Base-by-base conservation (phyloP, 1,140 invertebrate species). In the Planococcus citri region DNA sequence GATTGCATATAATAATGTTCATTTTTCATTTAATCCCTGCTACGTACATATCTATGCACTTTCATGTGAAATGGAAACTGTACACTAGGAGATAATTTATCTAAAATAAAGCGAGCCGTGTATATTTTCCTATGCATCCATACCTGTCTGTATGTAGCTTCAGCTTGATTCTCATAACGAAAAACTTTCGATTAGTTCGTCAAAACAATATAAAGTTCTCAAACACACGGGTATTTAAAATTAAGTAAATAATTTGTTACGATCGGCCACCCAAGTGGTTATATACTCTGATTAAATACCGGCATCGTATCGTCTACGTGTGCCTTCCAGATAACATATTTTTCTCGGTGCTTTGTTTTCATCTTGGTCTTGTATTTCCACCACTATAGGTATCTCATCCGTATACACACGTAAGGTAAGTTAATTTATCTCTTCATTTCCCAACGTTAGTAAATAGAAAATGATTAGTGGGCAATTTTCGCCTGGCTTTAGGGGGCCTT, bases 161-260 rank as follows among this genome's bases (percentile, higher is more conserved):
- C n/a, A n/a, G n/a, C n/a, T n/a, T 14, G 33, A 14, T 37, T 37
- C 33, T 37, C 33, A 14, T n/a, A 37, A 51, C n/a, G 41, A 51
- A 51, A 51, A 51, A 51, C 41, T 51, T 33, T 33, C 29, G 29
- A 3, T 12, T 51, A 4, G 41, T 51, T 51, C 41, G 10, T 51
- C 41, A 20, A 51, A 51, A 51, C 41, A 51, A 51, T 51, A 51
- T 51, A 17, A 51, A 51, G 41, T 51, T 51, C 41, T 51, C 41
- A 51, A 51, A 51, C 41, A 51, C 41, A 14, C n/a, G n/a, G 12
- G 41, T 51, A 51, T 51, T 51, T 51, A 51, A 51, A 51, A 51
- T 51, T 51, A 20, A 51, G 41, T 51, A 51, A 51, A 51, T 51
- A 51, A 51, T 51, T 51, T 51, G 41, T 51, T 51, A 51, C 41